Evolutionary conservation across 1,140 invertebrate species (phyloP).

Genomic region (Lepidotrigona ventralis): DNA sequence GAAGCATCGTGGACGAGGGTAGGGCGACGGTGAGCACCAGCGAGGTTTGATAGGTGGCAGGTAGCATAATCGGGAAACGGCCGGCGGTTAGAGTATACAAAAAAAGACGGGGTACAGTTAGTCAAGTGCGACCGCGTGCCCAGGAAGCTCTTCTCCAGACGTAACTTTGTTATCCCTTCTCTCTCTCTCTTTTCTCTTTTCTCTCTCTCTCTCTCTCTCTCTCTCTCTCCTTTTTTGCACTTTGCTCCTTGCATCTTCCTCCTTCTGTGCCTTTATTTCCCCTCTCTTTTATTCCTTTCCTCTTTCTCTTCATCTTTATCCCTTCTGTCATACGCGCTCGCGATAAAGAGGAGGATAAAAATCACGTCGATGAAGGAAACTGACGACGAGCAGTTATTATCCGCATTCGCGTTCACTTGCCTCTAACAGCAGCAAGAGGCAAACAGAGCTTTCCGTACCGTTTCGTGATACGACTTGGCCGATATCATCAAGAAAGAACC

Average conservation of each 20-base stretch:
- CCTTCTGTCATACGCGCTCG: constrained; percentile 24
- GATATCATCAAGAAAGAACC: background rate
- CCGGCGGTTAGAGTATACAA: constrained; percentile 26
- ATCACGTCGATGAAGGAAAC: constrained; percentile 53
- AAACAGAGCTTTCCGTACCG: too few species aligned
- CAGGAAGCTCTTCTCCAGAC: constrained; percentile 44
- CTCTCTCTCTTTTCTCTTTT: constrained; percentile 34
- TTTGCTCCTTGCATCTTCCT: background rate
- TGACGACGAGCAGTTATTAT: constrained; percentile 20
- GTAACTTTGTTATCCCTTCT: constrained; percentile 17
- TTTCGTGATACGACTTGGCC: constrained; percentile 11
- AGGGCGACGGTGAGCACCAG: constrained; percentile 30
- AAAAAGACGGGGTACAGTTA: constrained; percentile 60
- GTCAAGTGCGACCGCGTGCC: constrained; percentile 71
- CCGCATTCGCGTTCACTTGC: constrained; percentile 41
- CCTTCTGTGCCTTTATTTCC: background rate
- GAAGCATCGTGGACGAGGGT: constrained; percentile 36
- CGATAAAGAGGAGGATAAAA: constrained; percentile 46
- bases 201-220: background rate
- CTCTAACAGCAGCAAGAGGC: constrained; percentile 16
- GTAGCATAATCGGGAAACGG: constrained; percentile 58
- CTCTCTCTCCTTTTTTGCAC: background rate
- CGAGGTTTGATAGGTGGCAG: constrained; percentile 29
- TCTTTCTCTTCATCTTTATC: constrained; percentile 24
- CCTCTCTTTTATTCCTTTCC: constrained; percentile 13